phyloP scores from a whole-genome alignment of 2,797 vertebrate genomes.

The Atherinosoma microstoma region DNA sequence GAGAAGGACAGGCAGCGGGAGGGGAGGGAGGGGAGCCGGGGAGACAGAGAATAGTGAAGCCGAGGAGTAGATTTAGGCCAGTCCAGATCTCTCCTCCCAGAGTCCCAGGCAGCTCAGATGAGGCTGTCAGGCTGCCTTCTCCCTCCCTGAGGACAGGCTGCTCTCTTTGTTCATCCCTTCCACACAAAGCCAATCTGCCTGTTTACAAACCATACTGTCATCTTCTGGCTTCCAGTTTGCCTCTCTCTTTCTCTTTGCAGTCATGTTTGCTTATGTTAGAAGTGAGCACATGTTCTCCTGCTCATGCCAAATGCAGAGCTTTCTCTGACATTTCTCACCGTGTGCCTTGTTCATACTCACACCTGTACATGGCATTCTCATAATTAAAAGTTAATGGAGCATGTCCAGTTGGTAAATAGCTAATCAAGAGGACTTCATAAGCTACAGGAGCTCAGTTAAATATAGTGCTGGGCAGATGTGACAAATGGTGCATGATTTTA shows the following conservation, averaged over 20 bases:
- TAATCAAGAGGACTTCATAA: conserved; percentile 53
- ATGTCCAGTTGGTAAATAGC: conserved; percentile 59
- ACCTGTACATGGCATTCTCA: conserved; percentile 58
- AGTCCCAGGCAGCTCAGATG: conserved; percentile 83
- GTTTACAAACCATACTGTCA: conserved; percentile 84
- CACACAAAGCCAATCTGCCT: conserved; percentile 82
- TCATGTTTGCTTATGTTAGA: conserved; percentile 66
- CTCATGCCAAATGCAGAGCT: conserved; percentile 50
- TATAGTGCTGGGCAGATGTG: conserved; percentile 23
- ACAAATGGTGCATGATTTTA: conserved; percentile 43
- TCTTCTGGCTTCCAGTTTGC: conserved; percentile 74
- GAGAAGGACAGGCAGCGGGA: conserved; percentile 68
- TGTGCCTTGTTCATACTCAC: conserved; percentile 45
- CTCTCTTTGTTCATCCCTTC: conserved; percentile 82
- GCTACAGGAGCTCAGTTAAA: conserved; percentile 18
- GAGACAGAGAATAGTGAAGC: conserved; percentile 74
- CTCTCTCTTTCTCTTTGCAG: conserved; percentile 65
- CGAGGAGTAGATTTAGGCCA: conserved; percentile 83
- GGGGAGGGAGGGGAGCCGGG: conserved; percentile 54
- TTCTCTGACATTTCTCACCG: conserved; percentile 52
- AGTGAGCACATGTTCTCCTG: conserved; percentile 44
- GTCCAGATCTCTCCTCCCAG: conserved; percentile 81
- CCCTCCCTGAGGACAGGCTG: conserved; percentile 78
- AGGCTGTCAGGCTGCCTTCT: conserved; percentile 80
- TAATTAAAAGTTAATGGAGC: conserved; percentile 77